Evolutionary conservation across 53 echinoderm and acorn worm species (phyloP).

Genomic region (Crossaster papposus): DNA sequence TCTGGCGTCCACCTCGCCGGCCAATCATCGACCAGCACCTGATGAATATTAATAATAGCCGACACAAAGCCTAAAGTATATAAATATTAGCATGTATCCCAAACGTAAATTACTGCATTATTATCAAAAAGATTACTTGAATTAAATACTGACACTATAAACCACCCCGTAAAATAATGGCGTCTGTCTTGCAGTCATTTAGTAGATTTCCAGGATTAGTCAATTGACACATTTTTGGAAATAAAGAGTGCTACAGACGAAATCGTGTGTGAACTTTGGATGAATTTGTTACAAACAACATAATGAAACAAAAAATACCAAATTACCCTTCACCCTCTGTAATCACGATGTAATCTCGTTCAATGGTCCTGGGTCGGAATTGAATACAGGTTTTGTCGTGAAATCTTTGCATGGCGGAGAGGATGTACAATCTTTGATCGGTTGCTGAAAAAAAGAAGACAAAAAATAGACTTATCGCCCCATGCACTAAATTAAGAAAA

Average conservation of each 20-base stretch:
- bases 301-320: neutral
- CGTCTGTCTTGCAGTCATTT: too few species aligned
- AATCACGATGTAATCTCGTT: constrained; percentile 83
- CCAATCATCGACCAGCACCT: constrained; percentile 97
- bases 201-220: too few species aligned
- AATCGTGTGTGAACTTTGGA: too few species aligned
- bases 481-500: too few species aligned
- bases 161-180: too few species aligned
- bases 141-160: too few species aligned
- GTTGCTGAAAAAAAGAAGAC: neutral
- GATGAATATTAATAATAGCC: constrained; percentile 26
- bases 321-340: constrained; percentile 74
- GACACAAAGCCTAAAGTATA: neutral
- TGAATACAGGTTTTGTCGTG: constrained; percentile 91
- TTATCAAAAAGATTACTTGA: too few species aligned
- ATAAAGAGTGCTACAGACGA: too few species aligned
- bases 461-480: neutral
- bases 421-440: constrained; percentile 50
- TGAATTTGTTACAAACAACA: neutral
- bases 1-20: constrained; percentile 83
- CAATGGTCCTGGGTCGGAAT: constrained; percentile 83
- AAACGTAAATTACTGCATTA: too few species aligned
- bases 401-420: constrained; percentile 85
- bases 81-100: too few species aligned
- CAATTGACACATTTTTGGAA: too few species aligned